These are phyloP conservation scores for Cherax quadricarinatus DNA, from an alignment of 1,140 invertebrate genomes.

Conservation along the genomic window DNA sequence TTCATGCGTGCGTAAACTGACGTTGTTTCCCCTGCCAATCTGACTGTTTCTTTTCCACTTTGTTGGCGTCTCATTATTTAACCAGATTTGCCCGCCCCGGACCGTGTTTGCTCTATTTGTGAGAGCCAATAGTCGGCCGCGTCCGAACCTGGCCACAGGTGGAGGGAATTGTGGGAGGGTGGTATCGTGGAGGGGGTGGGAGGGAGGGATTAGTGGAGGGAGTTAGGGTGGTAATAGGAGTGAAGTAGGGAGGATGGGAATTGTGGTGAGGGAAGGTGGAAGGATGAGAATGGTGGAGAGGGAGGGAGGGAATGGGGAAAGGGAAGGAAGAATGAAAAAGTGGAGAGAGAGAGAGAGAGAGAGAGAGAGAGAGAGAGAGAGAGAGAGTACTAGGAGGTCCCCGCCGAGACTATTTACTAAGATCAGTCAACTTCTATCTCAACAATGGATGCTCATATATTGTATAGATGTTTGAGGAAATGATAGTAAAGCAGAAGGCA, in stretches of 20 bases:
- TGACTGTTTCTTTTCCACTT: slow-evolving; percentile 64
- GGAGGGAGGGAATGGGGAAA: not conserved
- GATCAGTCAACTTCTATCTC: too few species aligned
- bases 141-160: slow-evolving; percentile 27
- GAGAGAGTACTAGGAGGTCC: not conserved
- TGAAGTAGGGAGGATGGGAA: not conserved
- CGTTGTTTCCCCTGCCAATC: slow-evolving; percentile 58
- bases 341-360: too few species aligned
- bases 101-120: slow-evolving; percentile 67
- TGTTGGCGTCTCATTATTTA: slow-evolving; percentile 65
- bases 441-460: too few species aligned
- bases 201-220: not conserved
- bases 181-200: not conserved
- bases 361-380: not conserved
- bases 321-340: not conserved
- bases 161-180: not conserved
- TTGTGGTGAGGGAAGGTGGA: not conserved
- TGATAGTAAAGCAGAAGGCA: too few species aligned
- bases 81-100: slow-evolving; percentile 62
- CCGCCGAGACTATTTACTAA: too few species aligned
- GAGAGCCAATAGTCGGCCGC: slow-evolving; percentile 61
- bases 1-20: slow-evolving; percentile 42
- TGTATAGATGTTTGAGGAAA: too few species aligned
- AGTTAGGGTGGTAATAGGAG: not conserved
- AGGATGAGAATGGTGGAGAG: not conserved